Base-by-base conservation (phyloP, 92 coral and sea anemone species). In the Paramuricea clavata region DNA sequence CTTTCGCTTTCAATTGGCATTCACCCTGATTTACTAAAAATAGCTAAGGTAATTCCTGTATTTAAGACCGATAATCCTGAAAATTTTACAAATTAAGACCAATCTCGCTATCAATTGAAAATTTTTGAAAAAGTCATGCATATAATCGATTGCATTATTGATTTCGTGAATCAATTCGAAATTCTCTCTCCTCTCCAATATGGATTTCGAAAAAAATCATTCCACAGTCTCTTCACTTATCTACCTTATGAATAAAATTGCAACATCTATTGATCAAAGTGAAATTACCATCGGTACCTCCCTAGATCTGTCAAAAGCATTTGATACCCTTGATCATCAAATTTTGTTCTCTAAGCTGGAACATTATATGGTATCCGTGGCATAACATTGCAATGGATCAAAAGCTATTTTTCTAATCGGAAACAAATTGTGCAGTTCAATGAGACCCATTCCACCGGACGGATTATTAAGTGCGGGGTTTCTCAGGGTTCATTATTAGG, bases 61-160 rank as follows among this genome's bases (percentile, higher is more conserved):
- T n/a, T n/a, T n/a, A n/a, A n/a, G n/a, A n/a, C n/a, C n/a, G n/a
- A 16, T 32, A 65, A 65, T 65, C 28, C 72, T 36, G 31, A 31
- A 15, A 17, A 65, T 65, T 23, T 65, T 36, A 65, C 72, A 31
- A 65, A 65, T 65, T 23, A 65, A 65, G 72, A 65, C 72, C 34
- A n/a, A n/a, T n/a, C n/a, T 65, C 72, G n/a, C n/a, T 65, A 65
- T 17, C 21, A 65, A 17, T 2, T 36, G 17, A 65, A 65, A 65
- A 11, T 0, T 2, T 22, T 65, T 1, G 72, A 65, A 27, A 65
- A 65, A 0, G 72, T 65, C 36, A 65, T 65, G 31, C 17, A 27
- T 17, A 65, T n/a, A n/a, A n/a, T n/a, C n/a, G n/a, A 65, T 36
- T 15, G 72, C 15, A 31, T 65, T 15, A 65, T 65, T 19, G 72